Base-by-base conservation (phyloP, 2,797 vertebrate genomes). In the Notolabrus celidotus region DNA sequence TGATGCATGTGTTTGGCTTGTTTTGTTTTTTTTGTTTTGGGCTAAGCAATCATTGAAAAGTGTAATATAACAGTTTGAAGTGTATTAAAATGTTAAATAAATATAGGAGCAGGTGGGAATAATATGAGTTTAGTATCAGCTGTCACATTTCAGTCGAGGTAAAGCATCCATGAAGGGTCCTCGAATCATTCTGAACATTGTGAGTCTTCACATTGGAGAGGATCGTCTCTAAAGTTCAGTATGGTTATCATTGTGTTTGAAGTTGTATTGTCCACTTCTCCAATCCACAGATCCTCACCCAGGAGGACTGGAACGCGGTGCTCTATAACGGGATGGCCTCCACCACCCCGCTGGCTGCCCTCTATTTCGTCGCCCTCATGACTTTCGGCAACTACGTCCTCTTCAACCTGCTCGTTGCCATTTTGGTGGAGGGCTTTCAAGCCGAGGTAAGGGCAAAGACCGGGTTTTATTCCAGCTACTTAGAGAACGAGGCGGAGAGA, bases 221-320 rank as follows among this genome's bases (percentile, higher is more conserved):
- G 4, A 47, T 47, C 9, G 2, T 27, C 23, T 14, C 7, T 47
- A 2, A 12, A 47, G 46, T 25, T 7, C 14, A 8, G 22, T 27
- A 16, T 47, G 14, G 7, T 14, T 22, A 2, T 20, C 16, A 22
- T 25, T 45, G 10, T 22, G 19, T 45, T 8, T 47, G 22, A 47
- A 4, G 5, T 15, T 17, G 7, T 47, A 12, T 45, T 58, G 33
- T 76, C 19, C n/a, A 36, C 60, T 23, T 60, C 31, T 79, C 50
- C 22, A 49, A 11, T 67, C 34, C 72, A 67, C 92, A 97, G 97
- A 98, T 98, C 82, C 94, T 99, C 54, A 98, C 97, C 0, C 97
- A 99, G 87, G 97, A 99, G 88, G 97, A 99, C 92, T 99, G 97
- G 97, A 99, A 98, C 0, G 93, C 96, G 0, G 97, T 98, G 33